Percentiles rank a stretch among this genome's conserved stretches.
Conservation (phyloP, 1,140 invertebrate genomes). For the Hormaphis cornu region DNA sequence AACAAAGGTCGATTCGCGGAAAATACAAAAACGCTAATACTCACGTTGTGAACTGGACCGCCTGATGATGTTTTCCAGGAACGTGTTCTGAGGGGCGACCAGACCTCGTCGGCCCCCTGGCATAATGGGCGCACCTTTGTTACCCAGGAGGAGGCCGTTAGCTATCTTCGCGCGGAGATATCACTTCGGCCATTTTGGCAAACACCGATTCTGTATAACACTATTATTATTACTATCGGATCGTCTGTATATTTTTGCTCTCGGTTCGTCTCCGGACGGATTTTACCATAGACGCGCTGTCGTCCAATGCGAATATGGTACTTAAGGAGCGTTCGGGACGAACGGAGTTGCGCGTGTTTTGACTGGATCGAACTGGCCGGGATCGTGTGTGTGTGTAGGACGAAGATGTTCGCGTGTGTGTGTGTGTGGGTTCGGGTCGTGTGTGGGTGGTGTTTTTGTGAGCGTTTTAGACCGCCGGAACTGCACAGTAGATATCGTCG, state of each 20-base stretch:
- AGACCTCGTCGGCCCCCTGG: constrained; percentile 91
- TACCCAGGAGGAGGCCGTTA: constrained; percentile 30
- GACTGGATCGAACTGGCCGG: too few species aligned
- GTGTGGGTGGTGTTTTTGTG: not conserved
- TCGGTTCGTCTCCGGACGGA: too few species aligned
- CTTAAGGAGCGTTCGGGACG: too few species aligned
- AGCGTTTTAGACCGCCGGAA: not conserved
- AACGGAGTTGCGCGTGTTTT: too few species aligned
- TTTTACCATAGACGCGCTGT: too few species aligned
- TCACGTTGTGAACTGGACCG: constrained; percentile 96
- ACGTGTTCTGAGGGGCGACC: constrained; percentile 99
- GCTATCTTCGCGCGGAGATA: constrained; percentile 21
- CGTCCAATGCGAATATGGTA: too few species aligned
- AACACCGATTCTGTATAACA: too few species aligned
- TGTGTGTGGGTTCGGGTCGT: not conserved
- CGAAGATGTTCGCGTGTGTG: not conserved
- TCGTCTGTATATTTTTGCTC: too few species aligned
- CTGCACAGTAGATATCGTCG: too few species aligned
- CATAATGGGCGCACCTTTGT: constrained; percentile 53
- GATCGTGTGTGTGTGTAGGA: not conserved
- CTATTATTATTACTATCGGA: too few species aligned
- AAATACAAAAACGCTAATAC: constrained; percentile 43
- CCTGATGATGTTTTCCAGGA: constrained; percentile 97
- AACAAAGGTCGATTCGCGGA: too few species aligned
- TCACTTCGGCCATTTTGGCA: constrained; percentile 9